phyloP scores from a whole-genome alignment of 2,888 invertebrate species.

The Agrotis puta region DNA sequence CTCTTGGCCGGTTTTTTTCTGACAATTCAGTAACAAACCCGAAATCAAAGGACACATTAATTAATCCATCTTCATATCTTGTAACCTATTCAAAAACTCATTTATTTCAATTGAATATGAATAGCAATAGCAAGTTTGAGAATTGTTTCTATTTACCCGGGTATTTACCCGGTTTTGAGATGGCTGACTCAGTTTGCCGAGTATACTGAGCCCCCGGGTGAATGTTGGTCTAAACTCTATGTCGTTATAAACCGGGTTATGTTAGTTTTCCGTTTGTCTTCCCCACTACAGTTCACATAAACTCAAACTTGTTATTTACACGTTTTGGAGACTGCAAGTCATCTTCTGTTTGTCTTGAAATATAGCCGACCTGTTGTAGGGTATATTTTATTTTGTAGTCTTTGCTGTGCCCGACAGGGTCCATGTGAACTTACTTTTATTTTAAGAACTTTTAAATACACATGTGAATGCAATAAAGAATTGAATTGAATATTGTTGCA shows the following conservation, averaged over 20 bases:
- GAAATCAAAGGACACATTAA: neutral
- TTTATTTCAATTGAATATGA: slow-evolving; percentile 43
- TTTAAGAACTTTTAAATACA: too few relatives aligned
- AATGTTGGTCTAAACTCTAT: slow-evolving; percentile 78
- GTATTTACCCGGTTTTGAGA: slow-evolving; percentile 58
- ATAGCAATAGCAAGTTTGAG: slow-evolving; percentile 52
- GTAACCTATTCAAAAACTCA: slow-evolving; percentile 24
- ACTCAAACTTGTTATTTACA: slow-evolving; percentile 76
- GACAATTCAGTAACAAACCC: neutral
- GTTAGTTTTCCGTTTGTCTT: slow-evolving; percentile 81
- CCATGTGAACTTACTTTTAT: too few relatives aligned
- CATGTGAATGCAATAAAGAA: too few relatives aligned
- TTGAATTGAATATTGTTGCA: too few relatives aligned
- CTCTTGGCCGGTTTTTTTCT: too few relatives aligned
- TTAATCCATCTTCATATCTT: neutral
- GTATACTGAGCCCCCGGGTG: slow-evolving; percentile 72
- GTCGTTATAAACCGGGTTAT: slow-evolving; percentile 81
- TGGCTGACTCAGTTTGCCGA: slow-evolving; percentile 65
- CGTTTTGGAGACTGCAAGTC: slow-evolving; percentile 54
- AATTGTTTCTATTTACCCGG: slow-evolving; percentile 57
- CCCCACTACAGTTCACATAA: slow-evolving; percentile 73
- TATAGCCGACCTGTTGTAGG: slow-evolving; percentile 18
- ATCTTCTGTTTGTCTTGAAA: slow-evolving; percentile 48
- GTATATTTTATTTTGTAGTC: neutral
- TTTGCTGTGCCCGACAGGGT: too few relatives aligned